These are phyloP conservation scores for Ceuthmochares aereus DNA, from an alignment of 2,113 vertebrate genomes.

Conservation along the genomic window DNA sequence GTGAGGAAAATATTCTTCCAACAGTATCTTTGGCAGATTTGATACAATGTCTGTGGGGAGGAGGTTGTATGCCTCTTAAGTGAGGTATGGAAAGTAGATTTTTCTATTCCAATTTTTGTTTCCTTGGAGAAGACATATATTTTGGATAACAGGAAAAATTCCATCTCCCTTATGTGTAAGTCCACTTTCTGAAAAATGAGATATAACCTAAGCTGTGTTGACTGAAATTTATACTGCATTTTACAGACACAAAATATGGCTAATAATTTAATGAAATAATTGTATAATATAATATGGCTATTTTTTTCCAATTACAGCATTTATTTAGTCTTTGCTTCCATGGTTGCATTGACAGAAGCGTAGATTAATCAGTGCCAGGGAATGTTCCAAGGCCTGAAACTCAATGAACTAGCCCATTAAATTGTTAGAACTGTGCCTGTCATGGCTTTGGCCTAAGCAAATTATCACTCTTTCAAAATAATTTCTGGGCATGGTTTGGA, in stretches of 20 bases:
- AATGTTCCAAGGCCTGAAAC: constrained; percentile 51
- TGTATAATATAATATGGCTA: neutral
- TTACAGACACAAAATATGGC: neutral
- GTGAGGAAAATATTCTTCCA: neutral
- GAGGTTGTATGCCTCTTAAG: neutral
- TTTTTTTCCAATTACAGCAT: constrained; percentile 33
- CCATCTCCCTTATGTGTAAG: neutral
- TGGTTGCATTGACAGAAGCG: neutral
- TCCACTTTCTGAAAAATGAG: neutral
- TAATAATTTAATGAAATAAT: constrained; percentile 28
- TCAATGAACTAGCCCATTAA: neutral
- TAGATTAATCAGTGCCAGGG: constrained; percentile 29
- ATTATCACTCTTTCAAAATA: constrained; percentile 20
- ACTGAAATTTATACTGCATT: neutral
- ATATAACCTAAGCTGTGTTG: neutral
- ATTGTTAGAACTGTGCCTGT: neutral
- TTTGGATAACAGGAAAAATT: constrained; percentile 39
- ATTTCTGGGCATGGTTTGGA: constrained; percentile 27
- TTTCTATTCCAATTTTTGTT: constrained; percentile 19
- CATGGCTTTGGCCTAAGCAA: constrained; percentile 39
- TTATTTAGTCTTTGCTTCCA: constrained; percentile 39
- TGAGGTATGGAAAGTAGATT: neutral
- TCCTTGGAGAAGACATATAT: constrained; percentile 34
- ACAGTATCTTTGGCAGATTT: neutral
- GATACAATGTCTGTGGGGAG: neutral